Percentiles rank a stretch among this genome's conserved stretches.
phyloP scores from a whole-genome alignment of 2,113 vertebrate species.

The Atherinomorus stipes region DNA sequence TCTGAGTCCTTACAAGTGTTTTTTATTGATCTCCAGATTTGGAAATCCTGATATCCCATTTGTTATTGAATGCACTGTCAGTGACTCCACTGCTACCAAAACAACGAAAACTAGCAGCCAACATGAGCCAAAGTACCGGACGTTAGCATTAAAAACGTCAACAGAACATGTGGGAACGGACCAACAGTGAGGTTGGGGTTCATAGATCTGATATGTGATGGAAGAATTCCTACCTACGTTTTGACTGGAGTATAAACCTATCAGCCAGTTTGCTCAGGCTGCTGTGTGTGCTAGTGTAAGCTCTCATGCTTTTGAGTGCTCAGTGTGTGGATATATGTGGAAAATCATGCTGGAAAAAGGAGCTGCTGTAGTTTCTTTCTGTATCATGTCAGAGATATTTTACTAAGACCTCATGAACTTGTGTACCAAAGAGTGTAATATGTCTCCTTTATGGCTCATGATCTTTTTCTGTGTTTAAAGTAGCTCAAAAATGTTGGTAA shows the following conservation, averaged over 20 bases:
- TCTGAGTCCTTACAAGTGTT: not conserved
- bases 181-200: not conserved
- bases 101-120: not conserved
- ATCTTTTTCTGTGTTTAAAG: conserved; percentile 8
- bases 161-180: not conserved
- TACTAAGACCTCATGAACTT: not conserved
- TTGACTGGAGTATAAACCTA: not conserved
- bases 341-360: not conserved
- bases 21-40: not conserved
- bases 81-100: too few relatives aligned
- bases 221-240: not conserved
- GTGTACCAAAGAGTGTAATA: not conserved
- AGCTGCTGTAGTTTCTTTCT: not conserved
- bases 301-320: not conserved
- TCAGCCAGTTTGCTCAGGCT: not conserved
- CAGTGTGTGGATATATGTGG: not conserved
- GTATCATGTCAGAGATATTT: not conserved
- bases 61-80: not conserved
- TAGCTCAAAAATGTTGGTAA: conserved; percentile 1
- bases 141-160: not conserved
- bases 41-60: not conserved
- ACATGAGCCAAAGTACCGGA: not conserved
- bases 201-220: not conserved
- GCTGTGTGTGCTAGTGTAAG: not conserved
- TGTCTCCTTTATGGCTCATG: not conserved